phyloP scores from a whole-genome alignment of 2,797 vertebrate genomes.

The Novumbra hubbsi region DNA sequence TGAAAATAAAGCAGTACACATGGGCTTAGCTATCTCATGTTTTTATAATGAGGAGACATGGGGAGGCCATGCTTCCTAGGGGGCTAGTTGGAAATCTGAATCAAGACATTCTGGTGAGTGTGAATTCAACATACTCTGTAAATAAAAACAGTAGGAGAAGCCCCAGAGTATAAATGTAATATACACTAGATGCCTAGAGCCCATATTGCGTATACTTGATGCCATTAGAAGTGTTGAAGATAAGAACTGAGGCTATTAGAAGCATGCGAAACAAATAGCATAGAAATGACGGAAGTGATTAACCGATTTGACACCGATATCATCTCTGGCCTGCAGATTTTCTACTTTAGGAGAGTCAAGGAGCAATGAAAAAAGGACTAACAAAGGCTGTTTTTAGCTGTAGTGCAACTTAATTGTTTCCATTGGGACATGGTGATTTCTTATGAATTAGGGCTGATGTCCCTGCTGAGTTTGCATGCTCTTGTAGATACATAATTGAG shows the following conservation, averaged over 20 bases:
- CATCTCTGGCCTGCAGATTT: background rate
- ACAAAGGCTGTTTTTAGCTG: constrained; percentile 15
- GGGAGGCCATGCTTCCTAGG: constrained; percentile 3
- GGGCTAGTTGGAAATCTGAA: background rate
- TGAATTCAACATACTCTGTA: background rate
- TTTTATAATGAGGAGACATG: constrained; percentile 42
- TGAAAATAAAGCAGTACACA: constrained; percentile 47
- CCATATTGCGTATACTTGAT: background rate
- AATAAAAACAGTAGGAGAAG: background rate
- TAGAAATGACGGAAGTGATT: background rate
- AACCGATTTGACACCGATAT: background rate
- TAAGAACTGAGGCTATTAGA: background rate
- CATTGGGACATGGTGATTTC: constrained; percentile 4
- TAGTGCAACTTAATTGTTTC: constrained; percentile 17
- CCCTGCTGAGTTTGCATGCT: background rate
- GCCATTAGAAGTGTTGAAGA: background rate
- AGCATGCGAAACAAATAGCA: background rate
- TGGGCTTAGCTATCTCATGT: constrained; percentile 24
- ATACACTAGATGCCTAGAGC: background rate
- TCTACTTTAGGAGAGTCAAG: constrained; percentile 18
- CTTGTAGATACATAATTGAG: background rate
- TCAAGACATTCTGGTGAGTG: background rate
- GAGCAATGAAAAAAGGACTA: constrained; percentile 19
- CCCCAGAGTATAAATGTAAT: background rate
- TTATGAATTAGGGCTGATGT: background rate